Conservation (phyloP, 2,113 vertebrate genomes). For the Myodes glareolus region DNA sequence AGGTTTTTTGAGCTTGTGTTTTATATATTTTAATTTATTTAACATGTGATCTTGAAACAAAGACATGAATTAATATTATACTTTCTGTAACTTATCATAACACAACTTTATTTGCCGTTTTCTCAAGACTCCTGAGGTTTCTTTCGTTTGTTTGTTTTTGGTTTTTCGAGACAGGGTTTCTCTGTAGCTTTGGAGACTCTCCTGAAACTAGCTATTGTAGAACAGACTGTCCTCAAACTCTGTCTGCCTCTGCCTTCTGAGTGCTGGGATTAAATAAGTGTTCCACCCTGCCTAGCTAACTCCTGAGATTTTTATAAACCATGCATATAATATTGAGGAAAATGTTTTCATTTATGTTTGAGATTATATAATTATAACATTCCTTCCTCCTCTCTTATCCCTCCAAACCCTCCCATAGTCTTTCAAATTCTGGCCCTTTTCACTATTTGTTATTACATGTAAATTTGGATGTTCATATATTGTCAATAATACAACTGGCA, state of each 20-base stretch:
- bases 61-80: not conserved
- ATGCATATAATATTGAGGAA: not conserved
- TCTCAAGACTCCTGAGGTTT: not conserved
- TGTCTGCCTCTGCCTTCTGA: no score
- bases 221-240: no score
- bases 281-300: no score
- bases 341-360: not conserved
- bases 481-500: not conserved
- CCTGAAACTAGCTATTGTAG: no score
- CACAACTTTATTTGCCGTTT: not conserved
- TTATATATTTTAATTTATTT: not conserved
- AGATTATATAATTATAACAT: not conserved
- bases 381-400: not conserved
- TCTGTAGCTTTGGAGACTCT: no score
- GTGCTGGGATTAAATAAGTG: no score
- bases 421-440: not conserved
- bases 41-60: not conserved
- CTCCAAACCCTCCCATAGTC: not conserved
- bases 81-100: not conserved
- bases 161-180: no score
- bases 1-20: not conserved
- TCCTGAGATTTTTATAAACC: not conserved
- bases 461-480: no score
- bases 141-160: no score
- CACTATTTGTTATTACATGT: not conserved